These are phyloP conservation scores for Lithophane leautieri DNA, from an alignment of 2,888 invertebrate genomes.

Conservation along the genomic window DNA sequence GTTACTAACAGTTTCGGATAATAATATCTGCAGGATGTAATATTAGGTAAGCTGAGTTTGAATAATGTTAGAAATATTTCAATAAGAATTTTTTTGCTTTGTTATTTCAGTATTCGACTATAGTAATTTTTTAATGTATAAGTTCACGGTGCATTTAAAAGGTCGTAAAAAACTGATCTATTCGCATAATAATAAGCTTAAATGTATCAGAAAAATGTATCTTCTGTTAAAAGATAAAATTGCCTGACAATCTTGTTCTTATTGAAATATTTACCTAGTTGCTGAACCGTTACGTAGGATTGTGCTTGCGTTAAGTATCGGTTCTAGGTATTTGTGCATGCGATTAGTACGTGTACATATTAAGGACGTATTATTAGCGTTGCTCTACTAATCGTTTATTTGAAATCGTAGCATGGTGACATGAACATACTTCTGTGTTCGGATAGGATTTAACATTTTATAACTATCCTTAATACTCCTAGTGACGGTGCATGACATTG, in stretches of 20 bases:
- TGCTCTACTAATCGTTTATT: slow-evolving; percentile 39
- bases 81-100: slow-evolving; percentile 70
- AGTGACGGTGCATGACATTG: slow-evolving; percentile 45
- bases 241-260: slow-evolving; percentile 58
- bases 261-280: slow-evolving; percentile 69
- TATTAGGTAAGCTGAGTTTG: slow-evolving; percentile 85
- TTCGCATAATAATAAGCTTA: background rate
- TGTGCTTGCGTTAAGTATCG: slow-evolving; percentile 66
- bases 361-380: slow-evolving; percentile 30
- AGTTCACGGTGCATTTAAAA: background rate
- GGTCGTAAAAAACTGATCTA: background rate
- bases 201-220: background rate
- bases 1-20: slow-evolving; percentile 78
- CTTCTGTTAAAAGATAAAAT: background rate
- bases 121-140: background rate
- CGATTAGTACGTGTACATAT: slow-evolving; percentile 58
- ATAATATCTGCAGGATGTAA: slow-evolving; percentile 75
- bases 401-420: slow-evolving; percentile 51
- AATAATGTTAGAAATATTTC: slow-evolving; percentile 76
- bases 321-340: slow-evolving; percentile 72
- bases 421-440: slow-evolving; percentile 25
- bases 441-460: slow-evolving; percentile 27
- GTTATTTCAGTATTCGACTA: background rate
- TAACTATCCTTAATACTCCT: slow-evolving; percentile 9
- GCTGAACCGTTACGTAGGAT: slow-evolving; percentile 47